Evolutionary conservation across 1,140 invertebrate genomes (phyloP), one percentile per base, ranked within the genome.

Genomic region (Drosophila miranda): DNA sequence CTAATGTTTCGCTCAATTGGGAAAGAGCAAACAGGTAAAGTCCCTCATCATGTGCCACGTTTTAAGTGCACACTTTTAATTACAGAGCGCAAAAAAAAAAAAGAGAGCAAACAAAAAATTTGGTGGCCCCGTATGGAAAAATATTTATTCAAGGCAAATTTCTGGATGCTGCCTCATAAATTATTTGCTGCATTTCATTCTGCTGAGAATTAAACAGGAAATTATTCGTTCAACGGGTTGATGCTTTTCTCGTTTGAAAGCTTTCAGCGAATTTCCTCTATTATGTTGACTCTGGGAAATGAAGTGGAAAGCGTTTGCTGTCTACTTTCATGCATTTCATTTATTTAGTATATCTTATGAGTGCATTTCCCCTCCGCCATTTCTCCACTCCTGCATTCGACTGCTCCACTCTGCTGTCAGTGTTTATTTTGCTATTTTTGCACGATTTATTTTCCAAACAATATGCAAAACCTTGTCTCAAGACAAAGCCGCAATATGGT

Each of bases 221-320:
- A 75, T 75, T 75, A 72, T 71, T 67, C 72, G 73, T 38, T 72
- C 68, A 51, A 42, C 46, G 54, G 44, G 41, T 26, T 19, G 34
- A 38, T 38, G 34, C 34, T 13, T 38, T 38, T 38, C 34, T 13
- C 38, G 16, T 34, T 52, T 41, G 53, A 52, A 52, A 46, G 50
- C 44, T 44, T 21, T 38, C 21, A 46, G 49, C 46, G 54, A 75
- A 75, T 44, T 77, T 77, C 71, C 75, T 77, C 70, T 77, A 77
- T 77, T 77, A 75, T 75, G 71, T 75, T 77, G 71, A 75, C 59
- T 73, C 70, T 59, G 66, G 55, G 58, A 77, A 77, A 75, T 77
- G 75, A 52, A 64, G 71, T 75, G 71, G 42, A 75, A 63, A 56
- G 45, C 69, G 63, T 70, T 56, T 63, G 53, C 75, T 77, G 74